Conservation (phyloP, 2,113 vertebrate genomes). For the Anarrhichthys ocellatus region DNA sequence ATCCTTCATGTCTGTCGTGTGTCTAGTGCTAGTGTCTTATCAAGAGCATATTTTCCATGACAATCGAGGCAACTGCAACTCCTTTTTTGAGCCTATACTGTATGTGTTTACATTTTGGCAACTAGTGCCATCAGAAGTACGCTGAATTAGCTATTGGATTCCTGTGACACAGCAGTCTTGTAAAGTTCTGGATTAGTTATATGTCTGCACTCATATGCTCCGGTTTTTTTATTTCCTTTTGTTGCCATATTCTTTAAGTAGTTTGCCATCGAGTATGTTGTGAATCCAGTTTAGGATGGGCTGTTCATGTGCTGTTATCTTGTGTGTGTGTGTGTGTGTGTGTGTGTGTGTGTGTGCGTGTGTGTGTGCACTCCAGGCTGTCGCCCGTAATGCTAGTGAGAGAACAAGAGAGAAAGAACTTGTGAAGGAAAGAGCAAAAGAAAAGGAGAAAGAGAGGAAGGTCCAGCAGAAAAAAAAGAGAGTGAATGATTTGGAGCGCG, state of each 20-base stretch:
- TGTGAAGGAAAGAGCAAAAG: conserved; percentile 70
- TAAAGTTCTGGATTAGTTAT: background rate
- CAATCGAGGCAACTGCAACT: background rate
- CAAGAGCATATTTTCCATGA: background rate
- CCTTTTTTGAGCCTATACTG: background rate
- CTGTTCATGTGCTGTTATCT: background rate
- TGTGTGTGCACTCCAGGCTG: conserved; percentile 76
- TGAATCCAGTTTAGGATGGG: background rate
- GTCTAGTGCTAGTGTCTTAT: background rate
- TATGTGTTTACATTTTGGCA: background rate
- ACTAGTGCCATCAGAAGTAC: background rate
- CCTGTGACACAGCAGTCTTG: background rate
- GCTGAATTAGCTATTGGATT: background rate
- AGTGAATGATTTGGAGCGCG: conserved; percentile 50
- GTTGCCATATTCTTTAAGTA: background rate
- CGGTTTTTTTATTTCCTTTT: background rate
- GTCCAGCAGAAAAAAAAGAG: conserved; percentile 73
- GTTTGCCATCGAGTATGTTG: background rate
- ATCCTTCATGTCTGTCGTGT: background rate
- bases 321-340: too few relatives aligned
- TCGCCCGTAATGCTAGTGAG: conserved; percentile 81
- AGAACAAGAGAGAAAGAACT: conserved; percentile 68
- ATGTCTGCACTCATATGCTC: background rate
- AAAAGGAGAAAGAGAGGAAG: conserved; percentile 72
- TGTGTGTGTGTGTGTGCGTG: background rate